Percentiles rank a stretch among this genome's conserved stretches.
Conservation (phyloP, 2,113 vertebrate species). For the Poicephalus gulielmi region DNA sequence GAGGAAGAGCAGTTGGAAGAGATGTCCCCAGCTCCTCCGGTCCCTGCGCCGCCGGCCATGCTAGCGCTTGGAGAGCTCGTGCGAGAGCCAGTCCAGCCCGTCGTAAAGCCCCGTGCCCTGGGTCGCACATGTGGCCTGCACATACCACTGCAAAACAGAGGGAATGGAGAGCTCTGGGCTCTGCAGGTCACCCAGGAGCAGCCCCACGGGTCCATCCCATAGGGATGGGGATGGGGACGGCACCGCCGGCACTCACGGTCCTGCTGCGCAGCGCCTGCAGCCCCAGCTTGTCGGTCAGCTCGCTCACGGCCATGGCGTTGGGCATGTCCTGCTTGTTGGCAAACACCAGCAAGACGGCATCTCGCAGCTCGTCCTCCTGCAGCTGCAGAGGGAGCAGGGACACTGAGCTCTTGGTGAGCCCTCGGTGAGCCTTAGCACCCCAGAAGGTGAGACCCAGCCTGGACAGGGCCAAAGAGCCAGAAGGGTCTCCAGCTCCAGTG, state of each 20-base stretch:
- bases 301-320: conserved; percentile 86
- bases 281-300: conserved; percentile 88
- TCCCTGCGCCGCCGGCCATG: neutral
- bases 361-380: conserved; percentile 87
- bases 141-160: conserved; percentile 79
- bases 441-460: rapidly evolving
- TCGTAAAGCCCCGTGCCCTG: conserved; percentile 88
- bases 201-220: neutral
- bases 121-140: conserved; percentile 88
- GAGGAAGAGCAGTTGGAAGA: neutral
- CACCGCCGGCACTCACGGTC: conserved; percentile 71
- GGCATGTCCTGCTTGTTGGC: conserved; percentile 96
- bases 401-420: neutral
- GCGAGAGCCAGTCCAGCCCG: conserved; percentile 90
- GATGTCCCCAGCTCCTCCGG: neutral
- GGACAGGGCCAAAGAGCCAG: rapidly evolving
- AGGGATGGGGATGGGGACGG: neutral
- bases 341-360: conserved; percentile 88
- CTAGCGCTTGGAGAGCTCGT: conserved; percentile 82
- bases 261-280: conserved; percentile 80
- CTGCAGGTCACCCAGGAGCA: neutral
- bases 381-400: conserved; percentile 60
- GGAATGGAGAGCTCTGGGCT: neutral
- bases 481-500: neutral
- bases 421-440: neutral